Evolutionary conservation across 2,888 invertebrate species (phyloP), one percentile per base, ranked within the genome.

Genomic region (Cremastinae sp.): DNA sequence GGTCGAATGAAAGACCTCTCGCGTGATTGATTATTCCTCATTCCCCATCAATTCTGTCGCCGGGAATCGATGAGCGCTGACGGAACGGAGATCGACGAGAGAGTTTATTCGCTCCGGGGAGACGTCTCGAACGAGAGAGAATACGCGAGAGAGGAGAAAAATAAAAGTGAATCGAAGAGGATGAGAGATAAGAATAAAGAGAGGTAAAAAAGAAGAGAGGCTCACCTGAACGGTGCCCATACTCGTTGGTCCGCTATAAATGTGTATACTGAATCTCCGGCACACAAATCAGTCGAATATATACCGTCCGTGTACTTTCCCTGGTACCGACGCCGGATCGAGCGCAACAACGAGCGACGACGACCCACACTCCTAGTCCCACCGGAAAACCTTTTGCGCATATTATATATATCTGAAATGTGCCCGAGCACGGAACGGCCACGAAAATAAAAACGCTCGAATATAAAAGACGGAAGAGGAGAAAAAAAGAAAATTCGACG

Each of bases 211-310:
- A 69, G 71, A 47, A 55, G 75, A 78, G 75, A 78, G 85, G 81
- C 87, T 87, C 86, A 87, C 87, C 86, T 87, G 84, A 76, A 83
- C 83, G 81, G 83, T 85, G 82, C 82, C 85, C 86, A 87, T 87
- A 83, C 82, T 87, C 81, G 83, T 82, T 68, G 68, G 47, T 37
- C 75, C 59, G 70, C 82, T 86, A 83, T 83, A 82, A 79, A 81
- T 84, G 85, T 83, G 84, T 82, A 86, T 83, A 87, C 88, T 88
- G 88, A 85, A 83, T 82, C 81, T 82, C 79, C 80, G 81, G 78
- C 80, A 83, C 80, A 81, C 81, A 87, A 86, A 88, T 87, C 88
- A 85, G 83, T 80, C 80, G 83, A 84, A 87, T 89, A 88, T 89
- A 89, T 89, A 89, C 86, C 86, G 64, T 12, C 55, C 64, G 69